Evolutionary conservation across 1,140 invertebrate species (phyloP), one percentile per base, ranked within the genome.

Genomic region (Leptinotarsa lineolata): DNA sequence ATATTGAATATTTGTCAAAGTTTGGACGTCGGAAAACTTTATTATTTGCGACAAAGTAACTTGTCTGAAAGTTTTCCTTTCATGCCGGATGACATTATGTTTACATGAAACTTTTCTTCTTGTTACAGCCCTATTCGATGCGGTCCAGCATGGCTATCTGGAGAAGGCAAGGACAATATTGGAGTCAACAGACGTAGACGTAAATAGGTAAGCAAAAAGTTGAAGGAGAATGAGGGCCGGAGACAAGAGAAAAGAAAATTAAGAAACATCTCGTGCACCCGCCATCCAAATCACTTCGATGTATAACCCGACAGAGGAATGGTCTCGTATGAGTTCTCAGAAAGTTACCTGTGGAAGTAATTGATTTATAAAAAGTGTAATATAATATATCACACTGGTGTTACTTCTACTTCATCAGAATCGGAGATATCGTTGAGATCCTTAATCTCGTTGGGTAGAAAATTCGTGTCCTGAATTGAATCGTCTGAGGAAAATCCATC

Each of bases 131-230:
- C 87, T 96, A n/a, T 95, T 95, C 86, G 91, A 92, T 15, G 96
- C 96, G 1, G 94, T 97, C 3, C 96, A 98, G 86, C 93, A 97
- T 85, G 95, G 95, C 22, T 94, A 97, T 83, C 81, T 97, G 79
- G 96, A 97, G 76, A 95, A 96, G 82, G 94, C 93, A 1, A 90
- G 92, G 76, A 93, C 92, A 39, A 96, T 98, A 80, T 86, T 97
- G 72, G 94, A 97, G 80, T 94, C 94, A 15, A 95, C 93, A 0
- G 93, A 95, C 82, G 93, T 96, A 4, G 93, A 97, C 85, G 90
- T 97, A 22, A 97, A 97, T 85, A 95, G 95, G 95, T 97, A 87
- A 87, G 85, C 69, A 66, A 72, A 68, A 54, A 54, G 48, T 54
- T 54, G 2, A 1, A 54, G 48, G 16, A 18, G 15, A 54, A 54